A percentile compares a stretch with the other conserved stretches of the same genome.
Evolutionary conservation across 2,113 vertebrate genomes (phyloP).

Genomic region (Centropus bengalensis): DNA sequence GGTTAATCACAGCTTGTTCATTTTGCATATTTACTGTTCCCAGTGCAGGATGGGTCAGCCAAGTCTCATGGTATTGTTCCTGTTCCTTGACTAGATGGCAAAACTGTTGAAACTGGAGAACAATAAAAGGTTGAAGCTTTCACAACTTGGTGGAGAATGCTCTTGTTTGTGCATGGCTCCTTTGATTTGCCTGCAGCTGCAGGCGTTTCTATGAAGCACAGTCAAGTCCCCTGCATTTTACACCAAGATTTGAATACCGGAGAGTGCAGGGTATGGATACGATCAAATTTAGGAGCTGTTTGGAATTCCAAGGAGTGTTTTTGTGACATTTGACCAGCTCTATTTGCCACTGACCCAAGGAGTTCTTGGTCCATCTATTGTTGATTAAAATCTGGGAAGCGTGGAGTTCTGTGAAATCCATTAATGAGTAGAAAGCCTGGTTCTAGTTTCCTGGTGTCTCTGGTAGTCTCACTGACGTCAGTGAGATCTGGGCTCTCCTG

Average conservation of each 20-base stretch:
- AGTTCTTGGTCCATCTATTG: background rate
- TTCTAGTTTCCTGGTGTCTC: background rate
- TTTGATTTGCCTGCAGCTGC: background rate
- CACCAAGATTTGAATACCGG: background rate
- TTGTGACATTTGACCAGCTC: background rate
- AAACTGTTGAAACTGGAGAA: background rate
- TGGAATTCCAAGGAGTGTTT: background rate
- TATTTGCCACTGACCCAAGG: constrained; percentile 7
- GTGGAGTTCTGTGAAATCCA: background rate
- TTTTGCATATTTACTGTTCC: background rate
- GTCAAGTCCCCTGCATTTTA: background rate
- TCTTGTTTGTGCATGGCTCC: background rate
- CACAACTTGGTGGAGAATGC: background rate
- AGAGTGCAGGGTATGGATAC: background rate
- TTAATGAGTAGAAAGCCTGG: background rate
- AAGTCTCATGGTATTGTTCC: background rate
- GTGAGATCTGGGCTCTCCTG: background rate
- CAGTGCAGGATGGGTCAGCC: background rate
- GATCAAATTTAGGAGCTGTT: background rate
- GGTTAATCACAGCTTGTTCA: background rate
- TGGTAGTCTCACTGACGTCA: background rate
- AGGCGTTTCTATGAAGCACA: background rate
- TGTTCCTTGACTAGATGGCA: background rate
- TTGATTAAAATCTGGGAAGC: constrained; percentile 4
- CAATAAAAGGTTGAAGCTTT: background rate